phyloP scores from a whole-genome alignment of 2,113 vertebrate species.

The Rhea pennata region DNA sequence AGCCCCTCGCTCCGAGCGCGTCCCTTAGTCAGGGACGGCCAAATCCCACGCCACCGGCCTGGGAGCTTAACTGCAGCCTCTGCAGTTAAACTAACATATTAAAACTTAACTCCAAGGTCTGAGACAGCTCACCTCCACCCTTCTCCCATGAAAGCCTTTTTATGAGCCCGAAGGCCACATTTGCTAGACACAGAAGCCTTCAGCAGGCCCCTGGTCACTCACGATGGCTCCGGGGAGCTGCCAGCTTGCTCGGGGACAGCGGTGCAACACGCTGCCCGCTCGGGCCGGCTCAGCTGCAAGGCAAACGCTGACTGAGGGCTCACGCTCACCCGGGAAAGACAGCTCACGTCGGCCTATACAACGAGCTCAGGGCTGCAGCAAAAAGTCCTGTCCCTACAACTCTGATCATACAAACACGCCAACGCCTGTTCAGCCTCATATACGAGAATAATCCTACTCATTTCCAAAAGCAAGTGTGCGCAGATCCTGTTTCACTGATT shows the following conservation, averaged over 20 bases:
- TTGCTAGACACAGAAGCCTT: too few relatives aligned
- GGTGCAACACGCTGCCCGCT: background rate
- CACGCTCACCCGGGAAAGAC: background rate
- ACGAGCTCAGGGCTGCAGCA: background rate
- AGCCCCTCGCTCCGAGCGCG: too few relatives aligned
- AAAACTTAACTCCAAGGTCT: too few relatives aligned
- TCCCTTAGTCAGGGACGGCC: too few relatives aligned
- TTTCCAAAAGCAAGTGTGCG: background rate
- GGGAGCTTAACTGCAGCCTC: too few relatives aligned
- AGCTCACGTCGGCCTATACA: background rate
- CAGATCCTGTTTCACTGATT: background rate
- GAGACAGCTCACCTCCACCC: too few relatives aligned
- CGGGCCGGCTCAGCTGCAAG: background rate
- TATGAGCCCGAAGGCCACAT: too few relatives aligned
- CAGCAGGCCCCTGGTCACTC: too few relatives aligned
- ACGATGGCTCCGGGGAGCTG: too few relatives aligned
- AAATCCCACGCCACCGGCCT: too few relatives aligned
- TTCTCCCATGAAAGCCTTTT: too few relatives aligned
- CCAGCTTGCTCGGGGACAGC: background rate
- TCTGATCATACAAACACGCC: background rate
- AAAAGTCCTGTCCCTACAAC: background rate
- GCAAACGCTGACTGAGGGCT: background rate
- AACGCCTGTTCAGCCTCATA: background rate
- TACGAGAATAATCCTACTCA: background rate
- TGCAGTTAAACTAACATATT: too few relatives aligned